phyloP scores from a whole-genome alignment of 2,113 vertebrate species.

The Pachyramphus minor region DNA sequence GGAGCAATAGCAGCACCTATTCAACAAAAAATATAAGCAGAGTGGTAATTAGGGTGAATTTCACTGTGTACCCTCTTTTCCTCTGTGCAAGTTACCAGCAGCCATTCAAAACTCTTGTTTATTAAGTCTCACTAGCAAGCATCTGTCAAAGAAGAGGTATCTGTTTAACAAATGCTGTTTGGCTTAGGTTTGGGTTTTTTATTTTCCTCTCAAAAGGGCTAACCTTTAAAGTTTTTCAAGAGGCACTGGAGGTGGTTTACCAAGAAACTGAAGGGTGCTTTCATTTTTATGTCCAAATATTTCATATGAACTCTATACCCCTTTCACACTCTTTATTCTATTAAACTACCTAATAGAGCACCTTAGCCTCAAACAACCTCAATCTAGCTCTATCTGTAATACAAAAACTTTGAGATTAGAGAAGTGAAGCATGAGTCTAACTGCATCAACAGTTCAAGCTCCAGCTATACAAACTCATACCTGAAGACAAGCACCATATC shows the following conservation, averaged over 20 bases:
- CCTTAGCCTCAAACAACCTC: background rate
- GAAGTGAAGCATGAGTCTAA: background rate
- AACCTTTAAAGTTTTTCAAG: background rate
- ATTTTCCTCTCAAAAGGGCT: background rate
- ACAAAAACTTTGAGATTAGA: background rate
- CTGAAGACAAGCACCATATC: background rate
- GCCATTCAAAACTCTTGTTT: slow-evolving; percentile 35
- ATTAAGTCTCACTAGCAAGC: slow-evolving; percentile 37
- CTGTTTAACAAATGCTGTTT: background rate
- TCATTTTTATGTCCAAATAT: slow-evolving; percentile 19
- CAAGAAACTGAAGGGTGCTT: background rate
- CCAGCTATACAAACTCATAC: background rate
- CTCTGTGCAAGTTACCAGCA: background rate
- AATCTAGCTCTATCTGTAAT: background rate
- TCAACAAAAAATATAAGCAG: background rate
- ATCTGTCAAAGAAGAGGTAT: background rate
- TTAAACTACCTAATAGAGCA: slow-evolving; percentile 9
- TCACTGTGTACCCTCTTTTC: background rate
- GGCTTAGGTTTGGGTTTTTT: background rate
- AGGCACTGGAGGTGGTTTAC: background rate
- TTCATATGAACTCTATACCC: background rate
- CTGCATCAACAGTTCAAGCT: background rate
- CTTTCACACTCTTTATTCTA: slow-evolving; percentile 3
- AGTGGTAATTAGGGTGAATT: background rate
- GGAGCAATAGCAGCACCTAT: background rate